Conservation (phyloP, 2,888 invertebrate genomes). For the Drosophila kanekoi region DNA sequence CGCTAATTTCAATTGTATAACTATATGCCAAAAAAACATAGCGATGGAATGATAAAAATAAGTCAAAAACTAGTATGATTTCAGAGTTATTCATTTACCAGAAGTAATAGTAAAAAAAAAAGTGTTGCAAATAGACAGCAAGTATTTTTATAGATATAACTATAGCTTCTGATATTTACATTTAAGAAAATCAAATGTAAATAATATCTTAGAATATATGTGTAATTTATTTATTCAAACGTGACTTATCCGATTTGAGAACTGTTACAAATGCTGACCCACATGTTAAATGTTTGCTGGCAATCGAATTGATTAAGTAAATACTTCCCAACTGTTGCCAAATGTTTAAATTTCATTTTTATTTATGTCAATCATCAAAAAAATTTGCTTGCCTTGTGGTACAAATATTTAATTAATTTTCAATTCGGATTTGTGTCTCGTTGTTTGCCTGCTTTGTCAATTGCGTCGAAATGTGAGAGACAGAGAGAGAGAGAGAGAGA, state of each 20-base stretch:
- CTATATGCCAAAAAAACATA: too few species aligned
- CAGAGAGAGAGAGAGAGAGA: constrained; percentile 2
- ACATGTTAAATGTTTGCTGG: constrained; percentile 1
- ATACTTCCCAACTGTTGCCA: constrained; percentile 17
- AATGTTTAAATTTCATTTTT: constrained; percentile 3
- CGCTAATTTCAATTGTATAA: too few species aligned
- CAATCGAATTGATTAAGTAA: constrained; percentile 17
- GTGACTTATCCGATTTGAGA: not conserved
- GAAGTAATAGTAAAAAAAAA: too few species aligned
- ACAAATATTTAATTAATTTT: constrained; percentile 27
- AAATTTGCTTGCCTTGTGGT: constrained; percentile 8
- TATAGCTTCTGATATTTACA: too few species aligned
- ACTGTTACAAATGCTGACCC: constrained; percentile 29
- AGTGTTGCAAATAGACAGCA: too few species aligned
- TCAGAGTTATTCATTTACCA: too few species aligned
- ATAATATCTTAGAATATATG: not conserved
- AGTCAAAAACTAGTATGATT: too few species aligned
- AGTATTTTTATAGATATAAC: too few species aligned
- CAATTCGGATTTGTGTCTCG: constrained; percentile 1
- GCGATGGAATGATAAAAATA: too few species aligned
- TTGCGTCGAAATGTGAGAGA: not conserved
- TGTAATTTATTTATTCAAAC: not conserved
- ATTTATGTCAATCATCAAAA: not conserved
- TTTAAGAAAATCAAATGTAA: not conserved
- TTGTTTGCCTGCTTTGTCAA: constrained; percentile 4